These are phyloP conservation scores for Telmatochromis sp. DNA, from an alignment of 2,113 vertebrate genomes.

Conservation along the genomic window DNA sequence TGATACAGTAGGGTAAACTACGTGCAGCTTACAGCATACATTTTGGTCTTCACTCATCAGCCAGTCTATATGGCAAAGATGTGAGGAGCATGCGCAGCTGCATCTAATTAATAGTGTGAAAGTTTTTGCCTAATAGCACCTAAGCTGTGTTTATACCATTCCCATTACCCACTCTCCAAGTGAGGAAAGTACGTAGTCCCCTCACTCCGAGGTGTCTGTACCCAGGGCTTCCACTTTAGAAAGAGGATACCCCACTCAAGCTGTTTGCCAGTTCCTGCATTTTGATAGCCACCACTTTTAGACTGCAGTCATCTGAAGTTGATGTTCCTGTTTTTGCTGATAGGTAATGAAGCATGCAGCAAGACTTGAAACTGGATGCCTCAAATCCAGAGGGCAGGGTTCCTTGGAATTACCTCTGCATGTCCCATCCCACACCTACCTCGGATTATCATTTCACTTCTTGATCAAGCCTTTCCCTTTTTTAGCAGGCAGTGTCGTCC, in stretches of 20 bases:
- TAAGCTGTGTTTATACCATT: slow-evolving; percentile 24
- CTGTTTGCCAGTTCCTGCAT: slow-evolving; percentile 46
- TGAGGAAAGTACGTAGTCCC: background rate
- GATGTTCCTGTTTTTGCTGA: slow-evolving; percentile 68
- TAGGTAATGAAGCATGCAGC: slow-evolving; percentile 42
- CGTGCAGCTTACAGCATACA: background rate
- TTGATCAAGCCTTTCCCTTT: slow-evolving; percentile 64
- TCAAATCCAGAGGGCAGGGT: slow-evolving; percentile 54
- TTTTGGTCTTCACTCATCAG: background rate
- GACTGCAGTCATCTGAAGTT: slow-evolving; percentile 66
- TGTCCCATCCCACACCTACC: slow-evolving; percentile 6
- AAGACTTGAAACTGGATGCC: slow-evolving; percentile 55
- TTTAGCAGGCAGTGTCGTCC: slow-evolving; percentile 51
- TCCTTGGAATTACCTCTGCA: slow-evolving; percentile 56
- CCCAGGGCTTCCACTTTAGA: slow-evolving; percentile 44
- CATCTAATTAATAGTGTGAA: slow-evolving; percentile 49
- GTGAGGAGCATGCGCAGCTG: slow-evolving; percentile 1
- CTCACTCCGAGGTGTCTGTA: slow-evolving; percentile 8
- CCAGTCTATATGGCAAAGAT: background rate
- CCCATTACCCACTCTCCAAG: background rate
- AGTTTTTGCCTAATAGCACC: slow-evolving; percentile 6
- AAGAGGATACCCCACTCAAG: slow-evolving; percentile 44
- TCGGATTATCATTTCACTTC: slow-evolving; percentile 58
- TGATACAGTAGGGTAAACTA: background rate
- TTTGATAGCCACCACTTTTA: slow-evolving; percentile 72